A percentile compares a stretch with the other conserved stretches of the same genome.
Conservation (phyloP, 2,113 vertebrate genomes). For the Eublepharis macularius region DNA sequence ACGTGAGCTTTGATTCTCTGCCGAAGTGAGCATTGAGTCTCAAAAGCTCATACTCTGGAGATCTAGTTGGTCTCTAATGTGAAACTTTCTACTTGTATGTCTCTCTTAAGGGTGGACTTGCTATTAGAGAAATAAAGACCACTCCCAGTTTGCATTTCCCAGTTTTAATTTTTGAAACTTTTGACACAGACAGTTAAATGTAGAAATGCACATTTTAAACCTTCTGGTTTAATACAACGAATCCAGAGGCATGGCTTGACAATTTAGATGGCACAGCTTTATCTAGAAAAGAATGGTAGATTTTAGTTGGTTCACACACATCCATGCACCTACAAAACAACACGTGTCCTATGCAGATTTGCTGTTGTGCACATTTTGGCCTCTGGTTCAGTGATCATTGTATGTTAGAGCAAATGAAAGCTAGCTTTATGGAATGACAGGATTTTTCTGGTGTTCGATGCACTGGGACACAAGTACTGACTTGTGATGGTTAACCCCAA, state of each 20-base stretch:
- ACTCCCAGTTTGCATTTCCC: constrained; percentile 27
- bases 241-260: not conserved
- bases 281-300: constrained; percentile 33
- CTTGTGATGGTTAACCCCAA: not conserved
- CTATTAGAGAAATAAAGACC: not conserved
- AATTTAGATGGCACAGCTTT: not conserved
- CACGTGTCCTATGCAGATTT: not conserved
- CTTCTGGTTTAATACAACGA: not conserved
- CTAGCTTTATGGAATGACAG: not conserved
- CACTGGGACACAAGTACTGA: not conserved
- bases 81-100: too few relatives aligned
- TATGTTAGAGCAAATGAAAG: not conserved
- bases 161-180: not conserved
- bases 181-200: not conserved
- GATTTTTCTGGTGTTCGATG: not conserved
- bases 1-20: too few relatives aligned
- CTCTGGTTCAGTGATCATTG: not conserved
- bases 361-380: not conserved
- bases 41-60: too few relatives aligned
- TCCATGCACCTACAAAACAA: not conserved
- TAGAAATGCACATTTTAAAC: not conserved
- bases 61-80: too few relatives aligned
- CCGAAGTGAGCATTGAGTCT: too few relatives aligned
- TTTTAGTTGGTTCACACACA: constrained; percentile 22
- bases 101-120: too few relatives aligned